Percentiles rank a stretch among this genome's conserved stretches.
phyloP scores from a whole-genome alignment of 2,113 vertebrate species.

The Corythornis cristatus region DNA sequence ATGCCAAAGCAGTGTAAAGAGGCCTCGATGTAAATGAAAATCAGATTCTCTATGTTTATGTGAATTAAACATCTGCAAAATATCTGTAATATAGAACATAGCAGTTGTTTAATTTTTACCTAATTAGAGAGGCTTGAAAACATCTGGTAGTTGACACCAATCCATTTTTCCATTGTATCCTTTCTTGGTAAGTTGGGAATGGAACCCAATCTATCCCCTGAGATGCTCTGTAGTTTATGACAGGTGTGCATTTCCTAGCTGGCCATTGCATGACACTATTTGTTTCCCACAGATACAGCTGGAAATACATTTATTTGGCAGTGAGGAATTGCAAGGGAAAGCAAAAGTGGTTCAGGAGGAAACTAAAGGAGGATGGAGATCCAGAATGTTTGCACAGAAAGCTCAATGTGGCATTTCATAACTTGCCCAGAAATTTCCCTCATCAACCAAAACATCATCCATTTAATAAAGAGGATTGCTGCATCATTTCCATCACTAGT shows the following conservation, averaged over 20 bases:
- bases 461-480: neutral
- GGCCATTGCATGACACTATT: constrained; percentile 65
- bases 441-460: neutral
- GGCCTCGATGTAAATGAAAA: constrained; percentile 47
- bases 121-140: constrained; percentile 77
- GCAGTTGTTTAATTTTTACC: constrained; percentile 76
- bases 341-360: neutral
- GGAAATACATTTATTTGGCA: constrained; percentile 75
- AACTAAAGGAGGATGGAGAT: neutral
- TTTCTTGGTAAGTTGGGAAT: constrained; percentile 69
- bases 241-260: constrained; percentile 76
- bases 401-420: neutral
- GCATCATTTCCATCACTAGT: neutral
- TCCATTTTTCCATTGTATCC: constrained; percentile 74
- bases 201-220: constrained; percentile 75
- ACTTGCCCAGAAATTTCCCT: neutral
- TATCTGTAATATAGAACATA: constrained; percentile 51
- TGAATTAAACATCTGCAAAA: constrained; percentile 76
- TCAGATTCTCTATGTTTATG: constrained; percentile 66
- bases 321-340: constrained; percentile 18
- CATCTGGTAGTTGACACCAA: constrained; percentile 79
- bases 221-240: constrained; percentile 71
- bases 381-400: constrained; percentile 14
- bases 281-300: constrained; percentile 75
- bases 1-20: constrained; percentile 23